Conservation (phyloP, 1,140 invertebrate species). For the Delia radicum region DNA sequence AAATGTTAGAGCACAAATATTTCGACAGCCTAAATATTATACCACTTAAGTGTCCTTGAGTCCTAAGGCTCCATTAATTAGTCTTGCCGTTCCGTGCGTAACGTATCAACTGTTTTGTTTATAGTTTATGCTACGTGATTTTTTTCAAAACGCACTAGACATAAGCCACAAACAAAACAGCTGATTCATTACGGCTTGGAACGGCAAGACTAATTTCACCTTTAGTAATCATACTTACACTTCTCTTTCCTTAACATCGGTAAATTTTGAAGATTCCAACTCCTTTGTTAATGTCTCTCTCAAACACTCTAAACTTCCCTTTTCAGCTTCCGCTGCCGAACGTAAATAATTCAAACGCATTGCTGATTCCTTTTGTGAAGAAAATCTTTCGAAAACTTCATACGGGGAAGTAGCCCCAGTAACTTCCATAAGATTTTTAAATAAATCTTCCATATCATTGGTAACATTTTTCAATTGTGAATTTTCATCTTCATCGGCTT, state of each 20-base stretch:
- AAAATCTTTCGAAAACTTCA: constrained; percentile 72
- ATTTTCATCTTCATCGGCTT: constrained; percentile 57
- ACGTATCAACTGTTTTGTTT: too few species aligned
- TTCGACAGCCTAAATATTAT: too few species aligned
- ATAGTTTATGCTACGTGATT: too few species aligned
- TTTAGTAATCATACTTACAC: constrained; percentile 63
- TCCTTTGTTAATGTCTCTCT: constrained; percentile 67
- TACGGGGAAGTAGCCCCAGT: constrained; percentile 73
- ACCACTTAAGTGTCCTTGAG: too few species aligned
- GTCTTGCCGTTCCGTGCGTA: too few species aligned
- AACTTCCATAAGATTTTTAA: constrained; percentile 70
- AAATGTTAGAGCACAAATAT: too few species aligned
- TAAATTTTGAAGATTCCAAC: constrained; percentile 75
- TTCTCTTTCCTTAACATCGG: constrained; percentile 75
- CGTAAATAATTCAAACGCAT: constrained; percentile 66
- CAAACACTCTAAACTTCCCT: constrained; percentile 67
- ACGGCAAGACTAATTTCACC: neutral
- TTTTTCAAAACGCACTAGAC: too few species aligned
- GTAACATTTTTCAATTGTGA: constrained; percentile 46
- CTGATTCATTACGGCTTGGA: too few species aligned
- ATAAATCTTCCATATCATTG: constrained; percentile 65
- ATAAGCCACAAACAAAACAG: too few species aligned
- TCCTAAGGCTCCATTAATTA: too few species aligned
- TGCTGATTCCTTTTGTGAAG: constrained; percentile 69
- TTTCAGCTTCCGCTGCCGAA: constrained; percentile 70